phyloP scores from a whole-genome alignment of 2,113 vertebrate genomes.

The Cyprinodon variegatus region DNA sequence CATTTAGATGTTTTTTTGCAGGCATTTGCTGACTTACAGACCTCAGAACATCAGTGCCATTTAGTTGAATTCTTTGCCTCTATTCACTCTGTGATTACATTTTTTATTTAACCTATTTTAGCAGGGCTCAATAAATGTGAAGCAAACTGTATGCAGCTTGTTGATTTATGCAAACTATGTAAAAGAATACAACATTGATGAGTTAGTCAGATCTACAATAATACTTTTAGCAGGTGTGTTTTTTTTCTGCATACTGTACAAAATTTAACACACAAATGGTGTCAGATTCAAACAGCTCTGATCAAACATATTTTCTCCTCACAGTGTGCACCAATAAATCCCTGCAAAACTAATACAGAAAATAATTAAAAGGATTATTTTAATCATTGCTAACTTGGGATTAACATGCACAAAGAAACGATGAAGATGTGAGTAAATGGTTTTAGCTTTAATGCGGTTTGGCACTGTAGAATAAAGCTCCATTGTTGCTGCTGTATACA shows the following conservation, averaged over 20 bases:
- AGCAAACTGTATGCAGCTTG: not conserved
- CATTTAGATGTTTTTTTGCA: too few species aligned
- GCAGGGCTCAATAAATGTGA: not conserved
- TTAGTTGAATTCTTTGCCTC: too few species aligned
- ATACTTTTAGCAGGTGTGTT: not conserved
- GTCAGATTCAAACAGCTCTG: not conserved
- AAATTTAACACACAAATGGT: not conserved
- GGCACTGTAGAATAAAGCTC: not conserved
- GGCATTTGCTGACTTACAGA: too few species aligned
- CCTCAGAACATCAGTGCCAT: too few species aligned
- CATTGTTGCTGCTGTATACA: not conserved
- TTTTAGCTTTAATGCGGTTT: not conserved
- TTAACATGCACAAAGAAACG: not conserved
- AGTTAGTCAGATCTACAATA: not conserved
- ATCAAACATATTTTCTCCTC: not conserved
- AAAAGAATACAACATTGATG: not conserved
- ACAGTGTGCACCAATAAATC: not conserved
- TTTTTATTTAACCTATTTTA: not conserved
- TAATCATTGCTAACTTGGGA: not conserved
- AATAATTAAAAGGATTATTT: not conserved
- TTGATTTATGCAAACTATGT: not conserved
- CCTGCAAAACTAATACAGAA: not conserved
- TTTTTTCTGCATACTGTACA: not conserved
- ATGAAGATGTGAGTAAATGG: not conserved
- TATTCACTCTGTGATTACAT: not conserved